Conservation (phyloP, 2,888 invertebrate genomes). For the Sinopyrophorus schimmeli region DNA sequence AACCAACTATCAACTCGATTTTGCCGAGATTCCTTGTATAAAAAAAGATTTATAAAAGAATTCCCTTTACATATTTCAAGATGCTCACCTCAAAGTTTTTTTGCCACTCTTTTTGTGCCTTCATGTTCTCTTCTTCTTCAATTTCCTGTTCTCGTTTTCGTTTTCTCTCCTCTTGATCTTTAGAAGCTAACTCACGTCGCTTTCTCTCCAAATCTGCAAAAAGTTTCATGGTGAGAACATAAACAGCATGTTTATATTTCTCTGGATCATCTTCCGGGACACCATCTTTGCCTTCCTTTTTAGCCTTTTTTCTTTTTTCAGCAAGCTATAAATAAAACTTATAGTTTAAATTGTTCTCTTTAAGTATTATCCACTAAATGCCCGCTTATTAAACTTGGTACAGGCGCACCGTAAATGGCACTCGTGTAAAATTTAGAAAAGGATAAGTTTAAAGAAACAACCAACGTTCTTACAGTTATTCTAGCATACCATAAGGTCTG, state of each 20-base stretch:
- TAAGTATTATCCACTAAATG: background rate
- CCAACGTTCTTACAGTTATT: background rate
- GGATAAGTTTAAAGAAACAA: background rate
- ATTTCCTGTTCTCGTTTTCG: conserved; percentile 92
- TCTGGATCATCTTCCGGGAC: conserved; percentile 87
- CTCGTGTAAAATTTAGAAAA: background rate
- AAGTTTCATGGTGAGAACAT: conserved; percentile 98
- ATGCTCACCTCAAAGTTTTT: conserved; percentile 90
- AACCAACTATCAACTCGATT: conserved; percentile 93
- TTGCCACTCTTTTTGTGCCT: conserved; percentile 94
- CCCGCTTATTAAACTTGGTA: background rate
- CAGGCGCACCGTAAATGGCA: background rate
- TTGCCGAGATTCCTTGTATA: conserved; percentile 82
- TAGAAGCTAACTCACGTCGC: conserved; percentile 80
- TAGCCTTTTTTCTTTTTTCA: conserved; percentile 91
- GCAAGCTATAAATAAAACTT: conserved; percentile 66
- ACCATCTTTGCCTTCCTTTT: conserved; percentile 84
- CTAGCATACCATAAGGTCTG: conserved; percentile 83
- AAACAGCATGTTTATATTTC: conserved; percentile 89
- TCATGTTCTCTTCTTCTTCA: conserved; percentile 87
- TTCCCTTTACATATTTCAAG: conserved; percentile 16
- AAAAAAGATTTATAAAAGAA: conserved; percentile 29
- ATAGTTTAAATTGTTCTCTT: conserved; percentile 10
- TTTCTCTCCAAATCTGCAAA: conserved; percentile 96
- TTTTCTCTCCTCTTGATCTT: conserved; percentile 92